Conservation (phyloP, 2,888 invertebrate genomes). For the Drosophila buzzatii region DNA sequence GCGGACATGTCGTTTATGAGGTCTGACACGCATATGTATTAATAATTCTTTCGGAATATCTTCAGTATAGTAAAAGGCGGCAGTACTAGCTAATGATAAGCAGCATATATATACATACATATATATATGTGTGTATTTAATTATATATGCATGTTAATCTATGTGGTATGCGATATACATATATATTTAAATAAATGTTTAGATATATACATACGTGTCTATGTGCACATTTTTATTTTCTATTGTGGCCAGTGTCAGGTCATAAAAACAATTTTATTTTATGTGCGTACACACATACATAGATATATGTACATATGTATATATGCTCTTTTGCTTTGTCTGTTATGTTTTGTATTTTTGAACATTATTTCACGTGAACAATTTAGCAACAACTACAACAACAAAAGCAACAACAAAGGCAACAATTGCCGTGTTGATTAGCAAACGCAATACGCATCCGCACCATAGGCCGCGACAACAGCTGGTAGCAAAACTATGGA, state of each 20-base stretch:
- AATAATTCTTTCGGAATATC: not conserved
- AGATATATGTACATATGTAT: no score
- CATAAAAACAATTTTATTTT: constrained; percentile 24
- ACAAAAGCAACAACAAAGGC: not conserved
- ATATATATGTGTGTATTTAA: not conserved
- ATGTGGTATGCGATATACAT: not conserved
- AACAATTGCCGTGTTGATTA: constrained; percentile 27
- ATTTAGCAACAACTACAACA: constrained; percentile 11
- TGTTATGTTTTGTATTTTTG: constrained; percentile 7
- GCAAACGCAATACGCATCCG: constrained; percentile 55
- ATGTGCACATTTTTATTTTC: constrained; percentile 9
- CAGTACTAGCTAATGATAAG: constrained; percentile 4
- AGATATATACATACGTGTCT: not conserved
- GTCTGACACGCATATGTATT: not conserved
- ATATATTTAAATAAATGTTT: not conserved
- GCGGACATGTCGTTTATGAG: not conserved
- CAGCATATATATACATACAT: not conserved
- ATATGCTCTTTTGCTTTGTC: constrained; percentile 14
- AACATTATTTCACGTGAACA: constrained; percentile 21
- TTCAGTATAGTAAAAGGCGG: not conserved
- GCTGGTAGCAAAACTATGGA: constrained; percentile 52
- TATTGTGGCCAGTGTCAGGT: constrained; percentile 14
- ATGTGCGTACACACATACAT: constrained; percentile 14
- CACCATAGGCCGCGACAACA: constrained; percentile 46
- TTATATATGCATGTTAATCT: no score